Conservation (phyloP, 2,797 vertebrate genomes). For the Tangara arthus region DNA sequence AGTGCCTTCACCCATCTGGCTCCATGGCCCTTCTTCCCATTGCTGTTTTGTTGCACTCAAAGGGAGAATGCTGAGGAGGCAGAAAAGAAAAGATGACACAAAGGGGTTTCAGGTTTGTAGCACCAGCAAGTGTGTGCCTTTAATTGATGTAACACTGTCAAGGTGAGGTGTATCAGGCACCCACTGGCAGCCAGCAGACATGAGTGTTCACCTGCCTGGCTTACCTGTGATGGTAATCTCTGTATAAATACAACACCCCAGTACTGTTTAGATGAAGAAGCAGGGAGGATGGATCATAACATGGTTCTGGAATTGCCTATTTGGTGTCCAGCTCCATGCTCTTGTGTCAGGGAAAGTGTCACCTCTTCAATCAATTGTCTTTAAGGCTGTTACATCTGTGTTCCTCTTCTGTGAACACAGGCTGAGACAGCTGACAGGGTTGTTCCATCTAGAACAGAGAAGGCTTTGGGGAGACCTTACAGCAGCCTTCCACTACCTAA, state of each 20-base stretch:
- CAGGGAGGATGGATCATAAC: not conserved
- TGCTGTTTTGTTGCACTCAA: not conserved
- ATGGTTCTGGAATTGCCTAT: not conserved
- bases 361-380: not conserved
- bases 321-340: not conserved
- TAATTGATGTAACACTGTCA: not conserved
- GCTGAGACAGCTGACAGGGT: not conserved
- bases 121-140: not conserved
- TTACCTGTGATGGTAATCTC: not conserved
- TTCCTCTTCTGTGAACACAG: not conserved
- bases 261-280: not conserved
- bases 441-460: not conserved
- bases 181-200: not conserved
- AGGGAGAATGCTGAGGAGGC: not conserved
- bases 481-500: not conserved
- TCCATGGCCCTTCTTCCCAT: not conserved
- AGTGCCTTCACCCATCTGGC: not conserved
- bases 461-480: not conserved
- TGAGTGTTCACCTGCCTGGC: not conserved
- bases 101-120: not conserved
- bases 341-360: not conserved
- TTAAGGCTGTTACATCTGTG: not conserved
- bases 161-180: not conserved
- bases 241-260: not conserved
- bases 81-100: not conserved